Conservation (phyloP, 2,797 vertebrate genomes). For the Heteromormyrus szaboi region DNA sequence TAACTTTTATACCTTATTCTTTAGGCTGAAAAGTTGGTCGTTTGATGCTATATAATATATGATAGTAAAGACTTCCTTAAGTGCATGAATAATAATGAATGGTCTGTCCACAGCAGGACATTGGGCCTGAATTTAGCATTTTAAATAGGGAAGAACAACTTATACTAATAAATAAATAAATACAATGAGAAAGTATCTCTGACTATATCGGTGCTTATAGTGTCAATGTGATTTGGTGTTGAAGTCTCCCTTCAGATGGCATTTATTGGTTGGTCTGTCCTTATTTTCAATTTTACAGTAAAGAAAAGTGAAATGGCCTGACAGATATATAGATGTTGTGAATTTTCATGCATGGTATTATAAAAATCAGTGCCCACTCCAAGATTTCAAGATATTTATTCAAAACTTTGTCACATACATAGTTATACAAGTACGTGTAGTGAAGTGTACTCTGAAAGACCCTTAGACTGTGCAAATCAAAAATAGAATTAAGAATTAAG, state of each 20-base stretch:
- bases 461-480: not conserved
- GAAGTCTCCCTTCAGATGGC: not conserved
- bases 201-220: not conserved
- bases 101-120: not conserved
- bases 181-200: not conserved
- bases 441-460: not conserved
- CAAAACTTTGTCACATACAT: not conserved
- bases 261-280: not conserved
- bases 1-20: not conserved
- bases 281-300: not conserved
- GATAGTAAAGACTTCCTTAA: not conserved
- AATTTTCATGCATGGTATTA: not conserved
- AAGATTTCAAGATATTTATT: not conserved
- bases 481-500: not conserved
- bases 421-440: not conserved
- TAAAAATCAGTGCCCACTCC: not conserved
- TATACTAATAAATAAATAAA: not conserved
- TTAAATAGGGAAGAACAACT: not conserved
- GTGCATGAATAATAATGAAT: not conserved
- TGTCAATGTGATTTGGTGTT: not conserved
- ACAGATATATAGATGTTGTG: not conserved
- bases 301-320: not conserved
- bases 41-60: not conserved
- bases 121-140: not conserved
- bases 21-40: not conserved